phyloP scores from a whole-genome alignment of 2,797 vertebrate genomes.

The Pogonophryne albipinna region DNA sequence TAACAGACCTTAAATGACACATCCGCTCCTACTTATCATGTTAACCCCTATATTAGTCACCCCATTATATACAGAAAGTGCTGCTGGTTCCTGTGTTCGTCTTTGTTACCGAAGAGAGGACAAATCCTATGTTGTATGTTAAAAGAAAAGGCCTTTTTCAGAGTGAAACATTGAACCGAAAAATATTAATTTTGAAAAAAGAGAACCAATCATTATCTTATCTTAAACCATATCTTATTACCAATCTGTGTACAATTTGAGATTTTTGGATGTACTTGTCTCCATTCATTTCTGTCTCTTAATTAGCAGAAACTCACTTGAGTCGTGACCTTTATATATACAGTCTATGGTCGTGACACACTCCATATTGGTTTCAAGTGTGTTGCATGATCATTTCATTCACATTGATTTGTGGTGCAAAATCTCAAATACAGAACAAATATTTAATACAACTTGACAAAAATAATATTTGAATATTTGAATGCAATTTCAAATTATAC shows the following conservation, averaged over 20 bases:
- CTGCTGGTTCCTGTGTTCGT: neutral
- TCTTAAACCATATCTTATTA: neutral
- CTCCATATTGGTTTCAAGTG: neutral
- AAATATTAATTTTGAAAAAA: neutral
- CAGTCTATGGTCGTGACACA: neutral
- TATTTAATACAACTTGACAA: neutral
- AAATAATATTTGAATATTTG: neutral
- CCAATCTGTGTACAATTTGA: neutral
- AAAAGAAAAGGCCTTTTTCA: neutral
- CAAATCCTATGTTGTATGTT: neutral
- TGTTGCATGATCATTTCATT: neutral
- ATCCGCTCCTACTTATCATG: slow-evolving; percentile 49
- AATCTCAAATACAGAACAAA: neutral
- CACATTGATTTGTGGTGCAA: neutral
- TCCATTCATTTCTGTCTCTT: neutral
- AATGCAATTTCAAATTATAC: neutral
- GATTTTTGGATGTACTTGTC: no score
- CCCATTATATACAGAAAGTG: neutral
- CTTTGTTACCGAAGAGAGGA: neutral
- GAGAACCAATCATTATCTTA: neutral
- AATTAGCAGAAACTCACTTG: neutral
- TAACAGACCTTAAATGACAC: slow-evolving; percentile 75
- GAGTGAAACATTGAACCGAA: neutral
- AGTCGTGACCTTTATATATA: neutral
- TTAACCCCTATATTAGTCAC: slow-evolving; percentile 26